A percentile compares a stretch with the other conserved stretches of the same genome.
phyloP scores from a whole-genome alignment of 2,797 vertebrate species.

The Leucoraja ocellata region DNA sequence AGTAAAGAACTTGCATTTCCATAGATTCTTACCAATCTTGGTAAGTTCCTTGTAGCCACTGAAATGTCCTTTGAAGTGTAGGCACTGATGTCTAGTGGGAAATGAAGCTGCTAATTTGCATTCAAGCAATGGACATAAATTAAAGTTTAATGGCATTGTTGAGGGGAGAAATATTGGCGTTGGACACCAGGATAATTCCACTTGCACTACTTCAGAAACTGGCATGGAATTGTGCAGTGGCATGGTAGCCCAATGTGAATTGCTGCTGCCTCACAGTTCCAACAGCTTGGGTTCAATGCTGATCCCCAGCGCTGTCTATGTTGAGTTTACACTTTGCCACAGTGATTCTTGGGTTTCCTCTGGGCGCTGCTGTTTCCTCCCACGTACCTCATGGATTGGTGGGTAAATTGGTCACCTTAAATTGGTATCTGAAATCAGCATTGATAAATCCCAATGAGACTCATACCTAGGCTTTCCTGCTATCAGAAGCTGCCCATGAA shows the following conservation, averaged over 20 bases:
- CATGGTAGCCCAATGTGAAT: too few relatives aligned
- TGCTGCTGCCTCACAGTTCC: too few relatives aligned
- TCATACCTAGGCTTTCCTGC: not conserved
- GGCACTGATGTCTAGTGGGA: not conserved
- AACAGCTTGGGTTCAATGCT: too few relatives aligned
- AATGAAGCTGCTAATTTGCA: not conserved
- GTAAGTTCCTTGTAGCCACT: not conserved
- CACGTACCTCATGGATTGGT: too few relatives aligned
- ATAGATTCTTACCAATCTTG: not conserved
- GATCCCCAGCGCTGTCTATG: too few relatives aligned
- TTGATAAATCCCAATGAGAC: not conserved
- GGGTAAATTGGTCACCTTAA: too few relatives aligned
- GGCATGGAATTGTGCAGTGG: not conserved
- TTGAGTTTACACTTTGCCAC: too few relatives aligned
- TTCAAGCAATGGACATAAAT: not conserved
- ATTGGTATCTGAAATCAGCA: not conserved
- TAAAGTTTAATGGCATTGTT: not conserved
- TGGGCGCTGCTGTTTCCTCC: too few relatives aligned
- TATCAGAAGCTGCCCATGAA: not conserved
- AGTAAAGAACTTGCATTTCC: not conserved
- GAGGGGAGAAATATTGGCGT: not conserved
- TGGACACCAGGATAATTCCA: not conserved
- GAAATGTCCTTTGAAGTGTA: not conserved
- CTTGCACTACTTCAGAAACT: not conserved
- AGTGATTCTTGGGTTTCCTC: too few relatives aligned